A percentile compares a stretch with the other conserved stretches of the same genome.
phyloP scores from a whole-genome alignment of 1,140 invertebrate species.

The Arion vulgaris region DNA sequence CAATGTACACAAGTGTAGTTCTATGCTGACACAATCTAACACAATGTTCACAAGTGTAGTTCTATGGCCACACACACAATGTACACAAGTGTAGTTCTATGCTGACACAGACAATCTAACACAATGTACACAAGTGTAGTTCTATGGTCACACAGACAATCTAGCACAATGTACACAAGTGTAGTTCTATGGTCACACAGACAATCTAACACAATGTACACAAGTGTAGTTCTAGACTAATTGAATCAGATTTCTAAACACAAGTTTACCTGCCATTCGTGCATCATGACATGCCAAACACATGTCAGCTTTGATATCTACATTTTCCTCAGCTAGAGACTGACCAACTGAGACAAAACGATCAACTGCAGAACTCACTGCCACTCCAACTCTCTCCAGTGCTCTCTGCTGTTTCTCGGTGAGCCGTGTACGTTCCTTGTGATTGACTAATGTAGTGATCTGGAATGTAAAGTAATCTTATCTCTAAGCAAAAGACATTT shows the following conservation, averaged over 20 bases:
- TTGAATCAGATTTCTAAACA: too few relatives aligned
- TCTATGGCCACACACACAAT: too few relatives aligned
- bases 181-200: background rate
- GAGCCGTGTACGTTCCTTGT: slow-evolving; percentile 75
- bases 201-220: too few relatives aligned
- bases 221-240: too few relatives aligned
- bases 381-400: slow-evolving; percentile 92
- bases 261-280: slow-evolving; percentile 92
- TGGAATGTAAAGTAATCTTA: slow-evolving; percentile 74
- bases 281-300: slow-evolving; percentile 98
- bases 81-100: too few relatives aligned
- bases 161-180: background rate
- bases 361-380: slow-evolving; percentile 96
- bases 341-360: slow-evolving; percentile 98
- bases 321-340: slow-evolving; percentile 97
- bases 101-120: too few relatives aligned
- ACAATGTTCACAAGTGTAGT: too few relatives aligned
- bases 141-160: too few relatives aligned
- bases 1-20: too few relatives aligned
- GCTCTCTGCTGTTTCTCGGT: slow-evolving; percentile 79
- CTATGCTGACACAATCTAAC: too few relatives aligned
- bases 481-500: too few relatives aligned
- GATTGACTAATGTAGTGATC: slow-evolving; percentile 91
- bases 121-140: too few relatives aligned
- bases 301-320: slow-evolving; percentile 97